Evolutionary conservation across 2,888 invertebrate genomes (phyloP).

Genomic region (Buathra laborator): DNA sequence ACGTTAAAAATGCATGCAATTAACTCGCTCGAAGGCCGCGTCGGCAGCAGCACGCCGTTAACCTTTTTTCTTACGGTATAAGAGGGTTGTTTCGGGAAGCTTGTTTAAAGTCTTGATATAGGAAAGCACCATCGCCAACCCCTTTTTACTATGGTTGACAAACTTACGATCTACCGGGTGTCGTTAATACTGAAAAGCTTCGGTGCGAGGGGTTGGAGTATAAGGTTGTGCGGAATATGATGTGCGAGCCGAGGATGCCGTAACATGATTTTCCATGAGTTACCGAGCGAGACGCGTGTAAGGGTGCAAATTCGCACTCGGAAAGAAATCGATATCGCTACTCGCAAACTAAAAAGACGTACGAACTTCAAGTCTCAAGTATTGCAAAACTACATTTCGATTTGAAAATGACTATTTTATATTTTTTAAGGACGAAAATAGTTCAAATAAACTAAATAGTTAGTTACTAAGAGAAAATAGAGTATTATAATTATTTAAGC

Average conservation of each 20-base stretch:
- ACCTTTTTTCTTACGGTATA: constrained; percentile 60
- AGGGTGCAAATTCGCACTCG: constrained; percentile 29
- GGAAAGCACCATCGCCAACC: constrained; percentile 68
- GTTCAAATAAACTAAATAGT: too few species aligned
- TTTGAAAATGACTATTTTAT: neutral
- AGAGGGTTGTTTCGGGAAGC: constrained; percentile 61
- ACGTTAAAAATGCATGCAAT: constrained; percentile 84
- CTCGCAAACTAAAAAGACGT: neutral
- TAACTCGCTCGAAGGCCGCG: constrained; percentile 74
- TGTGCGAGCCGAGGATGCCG: constrained; percentile 74
- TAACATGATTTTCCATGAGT: constrained; percentile 77
- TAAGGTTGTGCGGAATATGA: constrained; percentile 73
- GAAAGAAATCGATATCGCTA: constrained; percentile 4
- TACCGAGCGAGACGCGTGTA: constrained; percentile 53
- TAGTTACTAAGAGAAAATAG: too few species aligned
- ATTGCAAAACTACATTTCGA: neutral
- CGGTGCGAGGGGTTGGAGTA: constrained; percentile 60
- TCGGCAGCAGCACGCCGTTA: constrained; percentile 51
- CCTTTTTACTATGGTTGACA: constrained; percentile 80
- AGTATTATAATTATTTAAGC: too few species aligned
- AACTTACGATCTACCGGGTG: constrained; percentile 83
- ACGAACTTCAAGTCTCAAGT: neutral
- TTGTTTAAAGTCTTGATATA: constrained; percentile 44
- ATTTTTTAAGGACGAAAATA: neutral
- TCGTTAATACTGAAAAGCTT: constrained; percentile 81